phyloP scores from a whole-genome alignment of 1,140 invertebrate species.

The Drosophila subpulchrella region DNA sequence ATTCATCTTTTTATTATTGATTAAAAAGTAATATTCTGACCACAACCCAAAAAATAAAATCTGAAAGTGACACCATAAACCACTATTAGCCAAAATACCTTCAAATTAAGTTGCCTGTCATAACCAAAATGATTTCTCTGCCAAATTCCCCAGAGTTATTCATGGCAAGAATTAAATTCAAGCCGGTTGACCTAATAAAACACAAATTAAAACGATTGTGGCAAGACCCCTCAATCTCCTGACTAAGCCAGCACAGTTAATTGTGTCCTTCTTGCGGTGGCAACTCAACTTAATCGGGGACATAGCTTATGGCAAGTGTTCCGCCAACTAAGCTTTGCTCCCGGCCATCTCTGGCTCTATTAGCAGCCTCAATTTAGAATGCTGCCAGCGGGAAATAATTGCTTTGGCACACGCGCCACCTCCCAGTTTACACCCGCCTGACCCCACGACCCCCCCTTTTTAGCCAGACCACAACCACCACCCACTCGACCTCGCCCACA shows the following conservation, averaged over 20 bases:
- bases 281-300: conserved; percentile 51
- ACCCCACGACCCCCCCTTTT: too few relatives aligned
- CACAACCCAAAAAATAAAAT: too few relatives aligned
- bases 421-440: not conserved
- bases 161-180: not conserved
- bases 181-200: conserved; percentile 21
- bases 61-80: too few relatives aligned
- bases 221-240: conserved; percentile 5
- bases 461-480: conserved; percentile 7
- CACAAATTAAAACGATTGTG: conserved; percentile 16
- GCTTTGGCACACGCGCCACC: conserved; percentile 70
- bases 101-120: too few relatives aligned
- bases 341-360: conserved; percentile 53
- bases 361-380: conserved; percentile 71
- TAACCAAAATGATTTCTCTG: too few relatives aligned
- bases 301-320: conserved; percentile 49
- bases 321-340: conserved; percentile 33
- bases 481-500: conserved; percentile 20
- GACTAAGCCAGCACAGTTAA: conserved; percentile 26
- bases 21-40: too few relatives aligned
- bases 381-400: conserved; percentile 79
- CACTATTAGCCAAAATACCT: too few relatives aligned
- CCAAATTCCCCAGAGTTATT: not conserved
- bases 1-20: too few relatives aligned
- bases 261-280: conserved; percentile 37